Evolutionary conservation across 2,888 invertebrate genomes (phyloP).

Genomic region (Dynastes grantii): DNA sequence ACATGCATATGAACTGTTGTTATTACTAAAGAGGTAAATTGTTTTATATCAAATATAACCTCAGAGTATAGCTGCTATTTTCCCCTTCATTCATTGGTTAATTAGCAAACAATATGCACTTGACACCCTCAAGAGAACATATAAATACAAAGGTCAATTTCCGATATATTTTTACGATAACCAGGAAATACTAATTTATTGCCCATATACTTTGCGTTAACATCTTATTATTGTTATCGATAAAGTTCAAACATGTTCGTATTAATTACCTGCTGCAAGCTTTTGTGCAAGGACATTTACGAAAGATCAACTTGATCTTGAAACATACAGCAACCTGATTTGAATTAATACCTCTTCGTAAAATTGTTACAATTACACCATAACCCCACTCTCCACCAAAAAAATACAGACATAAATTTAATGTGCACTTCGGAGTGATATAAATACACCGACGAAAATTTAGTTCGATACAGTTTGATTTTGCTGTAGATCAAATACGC

Average conservation of each 20-base stretch:
- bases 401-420: not conserved
- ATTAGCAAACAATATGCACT: too few species aligned
- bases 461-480: constrained; percentile 23
- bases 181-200: not conserved
- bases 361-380: constrained; percentile 1
- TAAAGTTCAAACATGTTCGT: not conserved
- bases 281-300: not conserved
- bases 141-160: too few species aligned
- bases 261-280: not conserved
- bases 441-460: constrained; percentile 4
- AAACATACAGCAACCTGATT: constrained; percentile 25
- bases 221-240: not conserved
- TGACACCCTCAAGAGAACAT: too few species aligned
- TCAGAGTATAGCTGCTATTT: too few species aligned
- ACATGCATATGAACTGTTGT: too few species aligned
- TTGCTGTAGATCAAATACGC: constrained; percentile 28
- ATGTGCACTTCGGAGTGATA: not conserved
- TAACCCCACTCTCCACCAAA: constrained; percentile 20
- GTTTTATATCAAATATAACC: too few species aligned
- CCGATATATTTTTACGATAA: not conserved
- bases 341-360: constrained; percentile 16
- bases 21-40: too few species aligned
- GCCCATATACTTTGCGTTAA: not conserved
- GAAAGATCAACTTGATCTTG: constrained; percentile 36
- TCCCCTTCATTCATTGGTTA: too few species aligned